Base-by-base conservation (phyloP, 1,140 invertebrate genomes). In the Pemphigus obesinymphae region DNA sequence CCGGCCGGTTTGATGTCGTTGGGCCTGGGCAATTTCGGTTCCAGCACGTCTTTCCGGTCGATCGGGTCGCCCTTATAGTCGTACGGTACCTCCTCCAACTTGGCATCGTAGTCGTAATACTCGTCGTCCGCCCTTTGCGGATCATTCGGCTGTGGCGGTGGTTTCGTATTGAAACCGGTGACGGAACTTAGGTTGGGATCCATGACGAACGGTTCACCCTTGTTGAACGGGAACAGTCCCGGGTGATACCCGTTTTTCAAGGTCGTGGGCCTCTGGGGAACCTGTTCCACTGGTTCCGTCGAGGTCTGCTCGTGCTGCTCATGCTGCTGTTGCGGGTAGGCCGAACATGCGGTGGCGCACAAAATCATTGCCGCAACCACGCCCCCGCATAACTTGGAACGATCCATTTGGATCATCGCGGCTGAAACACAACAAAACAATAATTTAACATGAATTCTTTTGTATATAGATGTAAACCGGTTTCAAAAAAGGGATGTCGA, bases 201-300 rank as follows among this genome's bases (percentile, higher is more conserved):
- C 0, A 91, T 85, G 66, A 91, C 92, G 85, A 92, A 93, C 0
- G 92, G 91, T 83, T 91, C 91, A 31, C 92, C 92, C 76, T 91
- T 89, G 84, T 92, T 92, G 84, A 92, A 91, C 13, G 88, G 87
- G 81, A 85, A 88, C 85, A 61, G 88, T 83, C 84, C 86, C 85
- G 50, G 88, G 5, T 82, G 70, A 13, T 68, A 40, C 15, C 82
- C 83, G 23, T 82, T 83, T 26, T 83, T 83, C 15, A 85, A 50
- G 3, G 84, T 84, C 84, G 84, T 85, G 1, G 83, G 29, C n/a
- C 83, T 83, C 11, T 80, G 70, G 1, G 83, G 82, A 8, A 84
- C 63, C 75, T 85, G 84, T 73, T 85, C 45, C 0, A 85, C 84
- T 3, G 8, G 26, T 23, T 72, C 40, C 8, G 15, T 26, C 8